A percentile compares a stretch with the other conserved stretches of the same genome.
Evolutionary conservation across 2,888 invertebrate genomes (phyloP).

Genomic region (Leptopilina myrica): DNA sequence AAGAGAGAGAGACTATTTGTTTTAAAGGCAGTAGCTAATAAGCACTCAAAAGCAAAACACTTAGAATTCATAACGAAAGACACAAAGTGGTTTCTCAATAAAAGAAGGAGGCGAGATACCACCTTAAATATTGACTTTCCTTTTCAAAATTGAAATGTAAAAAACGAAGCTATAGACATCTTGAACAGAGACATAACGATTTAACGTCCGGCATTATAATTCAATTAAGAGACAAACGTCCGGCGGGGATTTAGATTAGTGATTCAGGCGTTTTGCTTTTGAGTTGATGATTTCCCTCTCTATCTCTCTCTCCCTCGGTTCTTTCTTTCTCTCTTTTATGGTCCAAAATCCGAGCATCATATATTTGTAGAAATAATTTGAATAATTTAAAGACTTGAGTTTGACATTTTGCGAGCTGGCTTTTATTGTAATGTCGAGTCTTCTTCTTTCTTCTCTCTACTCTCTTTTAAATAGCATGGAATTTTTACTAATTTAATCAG

Average conservation of each 20-base stretch:
- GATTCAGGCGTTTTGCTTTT: conserved; percentile 12
- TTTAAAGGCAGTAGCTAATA: conserved; percentile 12
- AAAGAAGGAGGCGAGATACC: neutral
- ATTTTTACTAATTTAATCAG: no score
- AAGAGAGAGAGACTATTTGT: neutral
- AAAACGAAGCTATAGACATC: neutral
- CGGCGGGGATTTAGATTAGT: neutral
- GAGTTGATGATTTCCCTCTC: neutral
- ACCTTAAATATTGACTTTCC: conserved; percentile 30
- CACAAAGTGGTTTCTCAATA: neutral
- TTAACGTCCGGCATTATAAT: conserved; percentile 20
- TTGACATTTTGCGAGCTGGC: conserved; percentile 3
- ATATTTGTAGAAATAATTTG: conserved; percentile 25
- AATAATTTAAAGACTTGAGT: conserved; percentile 19
- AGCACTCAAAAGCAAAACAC: neutral
- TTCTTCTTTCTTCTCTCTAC: no score
- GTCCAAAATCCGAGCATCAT: conserved; percentile 11
- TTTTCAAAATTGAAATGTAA: conserved; percentile 34
- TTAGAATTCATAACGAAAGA: neutral
- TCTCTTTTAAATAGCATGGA: no score
- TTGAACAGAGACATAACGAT: conserved; percentile 27
- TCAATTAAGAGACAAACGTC: conserved; percentile 18
- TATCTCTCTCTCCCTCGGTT: neutral
- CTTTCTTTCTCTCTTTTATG: neutral
- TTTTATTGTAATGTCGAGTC: conserved; percentile 19